Base-by-base conservation (phyloP, 2,113 vertebrate species). In the Anolis carolinensis region DNA sequence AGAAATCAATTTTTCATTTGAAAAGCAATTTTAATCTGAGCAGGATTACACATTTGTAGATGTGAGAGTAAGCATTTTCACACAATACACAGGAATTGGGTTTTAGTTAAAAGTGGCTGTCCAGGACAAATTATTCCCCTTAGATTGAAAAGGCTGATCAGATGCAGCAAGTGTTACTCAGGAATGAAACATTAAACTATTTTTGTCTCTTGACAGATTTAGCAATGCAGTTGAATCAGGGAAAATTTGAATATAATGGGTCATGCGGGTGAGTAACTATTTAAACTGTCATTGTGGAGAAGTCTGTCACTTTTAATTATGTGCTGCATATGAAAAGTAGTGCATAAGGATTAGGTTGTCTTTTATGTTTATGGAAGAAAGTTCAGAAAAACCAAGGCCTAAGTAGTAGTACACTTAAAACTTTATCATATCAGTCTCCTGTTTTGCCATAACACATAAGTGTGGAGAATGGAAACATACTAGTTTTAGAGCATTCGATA, bases 141-240 rank as follows among this genome's bases (percentile, higher is more conserved):
- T 87, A 84, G 80, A 71, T 85, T 86, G 80, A 88, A 78, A 82
- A 63, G 27, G 25, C 55, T 82, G 6, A 16, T 92, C 32, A 25
- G 30, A n/a, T 44, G 21, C 72, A 78, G 7, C 36, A 48, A 78
- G 78, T 36, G 52, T 91, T 88, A 85, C 92, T 90, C 52, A 87
- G 50, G 55, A 59, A 94, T 48, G 39, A 93, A 21, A 52, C 8
- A 52, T 71, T 95, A 85, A 91, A 90, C 89, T 88, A 89, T 90
- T 94, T 94, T 95, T 94, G 87, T 95, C 73, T 93, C 93, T 89
- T 94, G 78, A 94, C 97, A 99, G 99, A 99, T 97, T 96, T 99
- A 96, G 98, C 98, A 87, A 99, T 99, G 98, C 99, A 99, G 92
- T 87, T 99, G 96, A 99, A 99, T 96, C 99, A 99, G 96, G 99